Percentiles rank a stretch among this genome's conserved stretches.
Conservation (phyloP, 2,113 vertebrate species). For the Opisthocomus hoazin region DNA sequence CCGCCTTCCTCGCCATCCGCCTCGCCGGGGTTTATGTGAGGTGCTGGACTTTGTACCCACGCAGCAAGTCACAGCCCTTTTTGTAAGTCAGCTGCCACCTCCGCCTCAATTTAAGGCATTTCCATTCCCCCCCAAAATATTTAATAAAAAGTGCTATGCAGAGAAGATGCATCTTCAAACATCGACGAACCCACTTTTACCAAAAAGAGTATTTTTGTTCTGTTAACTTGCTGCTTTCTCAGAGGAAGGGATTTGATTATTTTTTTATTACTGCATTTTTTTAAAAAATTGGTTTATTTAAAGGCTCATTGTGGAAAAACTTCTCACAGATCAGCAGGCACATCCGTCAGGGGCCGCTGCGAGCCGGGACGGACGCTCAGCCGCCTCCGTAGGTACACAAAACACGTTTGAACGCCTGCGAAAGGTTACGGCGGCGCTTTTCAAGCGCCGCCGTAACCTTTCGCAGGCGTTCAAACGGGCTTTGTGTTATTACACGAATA, state of each 20-base stretch:
- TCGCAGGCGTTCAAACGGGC: background rate
- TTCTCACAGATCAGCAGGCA: slow-evolving; percentile 43
- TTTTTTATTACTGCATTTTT: background rate
- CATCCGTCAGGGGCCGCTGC: slow-evolving; percentile 18
- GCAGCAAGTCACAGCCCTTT: background rate
- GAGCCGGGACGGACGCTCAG: background rate
- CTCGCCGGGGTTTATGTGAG: background rate
- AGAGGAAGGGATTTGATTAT: background rate
- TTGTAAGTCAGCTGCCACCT: background rate
- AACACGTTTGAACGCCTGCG: slow-evolving; percentile 4
- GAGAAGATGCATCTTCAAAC: background rate
- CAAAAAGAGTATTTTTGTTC: background rate
- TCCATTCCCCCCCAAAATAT: background rate
- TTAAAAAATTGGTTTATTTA: background rate
- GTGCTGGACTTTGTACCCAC: background rate
- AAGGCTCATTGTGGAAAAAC: background rate
- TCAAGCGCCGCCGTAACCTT: background rate
- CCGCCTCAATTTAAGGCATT: background rate
- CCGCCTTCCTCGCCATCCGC: background rate
- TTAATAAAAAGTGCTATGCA: background rate
- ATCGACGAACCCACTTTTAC: background rate
- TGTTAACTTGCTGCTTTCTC: background rate
- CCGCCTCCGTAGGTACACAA: background rate
- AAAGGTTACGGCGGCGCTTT: slow-evolving; percentile 29
- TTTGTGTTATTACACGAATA: slow-evolving; percentile 48